A percentile compares a stretch with the other conserved stretches of the same genome.
phyloP scores from a whole-genome alignment of 2,888 invertebrate species.

The Neoscelio sp. region DNA sequence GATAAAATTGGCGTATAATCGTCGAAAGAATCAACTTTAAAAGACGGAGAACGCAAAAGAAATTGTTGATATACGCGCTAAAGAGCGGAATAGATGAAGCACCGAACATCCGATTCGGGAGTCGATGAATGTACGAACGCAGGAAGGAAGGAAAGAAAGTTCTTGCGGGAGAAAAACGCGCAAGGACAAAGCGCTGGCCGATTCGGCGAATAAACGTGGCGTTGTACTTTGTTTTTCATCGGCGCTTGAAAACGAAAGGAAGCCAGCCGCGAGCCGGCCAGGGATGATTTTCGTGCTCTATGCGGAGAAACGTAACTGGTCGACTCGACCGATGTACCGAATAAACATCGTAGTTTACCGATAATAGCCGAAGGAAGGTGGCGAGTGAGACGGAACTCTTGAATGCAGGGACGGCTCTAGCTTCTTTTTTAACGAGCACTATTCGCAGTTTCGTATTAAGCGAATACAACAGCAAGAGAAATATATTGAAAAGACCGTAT shows the following conservation, averaged over 20 bases:
- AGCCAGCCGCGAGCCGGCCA: constrained; percentile 33
- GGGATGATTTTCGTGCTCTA: constrained; percentile 70
- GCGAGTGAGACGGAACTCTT: constrained; percentile 69
- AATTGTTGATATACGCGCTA: not conserved
- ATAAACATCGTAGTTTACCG: constrained; percentile 80
- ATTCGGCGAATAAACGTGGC: constrained; percentile 28
- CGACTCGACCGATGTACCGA: constrained; percentile 75
- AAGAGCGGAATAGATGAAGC: constrained; percentile 10
- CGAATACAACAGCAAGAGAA: too few species aligned
- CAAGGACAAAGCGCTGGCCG: constrained; percentile 57
- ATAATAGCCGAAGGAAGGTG: constrained; percentile 79
- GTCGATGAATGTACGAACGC: not conserved
- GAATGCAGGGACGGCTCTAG: constrained; percentile 51
- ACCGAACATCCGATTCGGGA: constrained; percentile 3
- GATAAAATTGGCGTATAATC: constrained; percentile 50
- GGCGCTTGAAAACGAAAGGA: constrained; percentile 61
- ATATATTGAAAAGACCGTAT: too few species aligned
- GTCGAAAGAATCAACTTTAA: not conserved
- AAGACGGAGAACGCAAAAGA: too few species aligned
- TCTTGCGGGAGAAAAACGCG: constrained; percentile 23
- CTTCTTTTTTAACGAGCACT: constrained; percentile 10
- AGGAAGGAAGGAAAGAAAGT: constrained; percentile 36
- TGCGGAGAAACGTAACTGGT: constrained; percentile 74
- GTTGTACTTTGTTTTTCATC: constrained; percentile 41
- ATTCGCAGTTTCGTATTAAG: too few species aligned